Evolutionary conservation across 2,113 vertebrate genomes (phyloP).

Genomic region (Menura novaehollandiae): DNA sequence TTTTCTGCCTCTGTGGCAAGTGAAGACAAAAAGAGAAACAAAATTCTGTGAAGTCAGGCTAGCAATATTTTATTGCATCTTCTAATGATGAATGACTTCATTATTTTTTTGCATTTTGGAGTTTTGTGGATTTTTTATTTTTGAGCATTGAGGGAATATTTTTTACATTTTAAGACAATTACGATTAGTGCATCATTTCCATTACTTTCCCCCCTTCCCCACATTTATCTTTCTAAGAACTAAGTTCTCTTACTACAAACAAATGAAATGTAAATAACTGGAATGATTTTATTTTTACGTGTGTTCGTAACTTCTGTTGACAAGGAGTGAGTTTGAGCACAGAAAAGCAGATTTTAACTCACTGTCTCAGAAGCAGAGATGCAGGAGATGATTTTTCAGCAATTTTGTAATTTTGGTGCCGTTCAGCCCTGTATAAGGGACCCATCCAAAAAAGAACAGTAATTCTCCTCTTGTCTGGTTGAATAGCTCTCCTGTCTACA

Average conservation of each 20-base stretch:
- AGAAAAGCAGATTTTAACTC: not conserved
- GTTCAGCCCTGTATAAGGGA: not conserved
- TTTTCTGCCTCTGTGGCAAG: not conserved
- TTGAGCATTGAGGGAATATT: not conserved
- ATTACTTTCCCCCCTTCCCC: not conserved
- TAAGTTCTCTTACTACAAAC: not conserved
- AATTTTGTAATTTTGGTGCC: conserved; percentile 13
- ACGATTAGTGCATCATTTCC: not conserved
- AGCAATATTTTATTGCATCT: not conserved
- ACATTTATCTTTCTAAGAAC: not conserved
- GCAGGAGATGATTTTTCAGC: not conserved
- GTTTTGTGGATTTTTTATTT: not conserved
- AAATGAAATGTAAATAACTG: not conserved
- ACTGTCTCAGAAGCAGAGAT: not conserved
- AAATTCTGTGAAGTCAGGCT: not conserved
- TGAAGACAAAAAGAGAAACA: not conserved
- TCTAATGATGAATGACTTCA: not conserved
- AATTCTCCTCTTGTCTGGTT: not conserved
- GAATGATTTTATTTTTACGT: not conserved
- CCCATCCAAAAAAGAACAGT: not conserved
- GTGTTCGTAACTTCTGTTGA: not conserved
- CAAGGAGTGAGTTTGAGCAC: not conserved
- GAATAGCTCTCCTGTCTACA: not conserved
- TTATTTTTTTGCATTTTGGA: not conserved
- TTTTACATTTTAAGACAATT: not conserved